phyloP scores from a whole-genome alignment of 1,140 invertebrate genomes.

The Batillaria attramentaria region DNA sequence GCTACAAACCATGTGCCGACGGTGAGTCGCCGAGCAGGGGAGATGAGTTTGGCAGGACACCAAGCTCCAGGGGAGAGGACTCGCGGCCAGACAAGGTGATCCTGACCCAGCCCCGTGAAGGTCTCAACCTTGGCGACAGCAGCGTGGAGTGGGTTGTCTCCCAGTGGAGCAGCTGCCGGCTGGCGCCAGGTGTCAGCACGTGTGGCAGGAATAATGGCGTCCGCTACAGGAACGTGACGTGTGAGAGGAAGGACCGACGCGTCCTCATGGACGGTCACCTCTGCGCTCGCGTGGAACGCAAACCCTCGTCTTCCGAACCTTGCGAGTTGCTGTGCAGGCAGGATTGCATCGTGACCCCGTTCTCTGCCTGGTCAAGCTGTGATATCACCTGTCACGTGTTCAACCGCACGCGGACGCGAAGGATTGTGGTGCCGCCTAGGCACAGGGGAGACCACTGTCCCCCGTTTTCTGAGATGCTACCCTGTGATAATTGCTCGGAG shows the following conservation, averaged over 20 bases:
- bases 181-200: constrained; percentile 1
- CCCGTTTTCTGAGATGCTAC: constrained; percentile 75
- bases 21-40: constrained; percentile 21
- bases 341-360: constrained; percentile 76
- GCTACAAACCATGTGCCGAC: constrained; percentile 50
- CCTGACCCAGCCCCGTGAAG: not conserved
- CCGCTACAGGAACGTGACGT: constrained; percentile 50
- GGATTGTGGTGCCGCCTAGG: constrained; percentile 75
- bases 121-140: not conserved
- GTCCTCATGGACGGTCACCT: constrained; percentile 35
- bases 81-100: constrained; percentile 22
- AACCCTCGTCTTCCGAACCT: constrained; percentile 42
- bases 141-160: constrained; percentile 55
- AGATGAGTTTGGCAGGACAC: not conserved
- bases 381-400: constrained; percentile 73
- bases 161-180: constrained; percentile 49
- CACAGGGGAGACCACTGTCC: constrained; percentile 72
- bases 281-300: constrained; percentile 49
- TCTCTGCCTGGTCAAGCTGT: constrained; percentile 78
- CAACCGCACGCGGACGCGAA: constrained; percentile 75
- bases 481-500: constrained; percentile 68
- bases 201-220: constrained; percentile 42
- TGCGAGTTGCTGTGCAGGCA: constrained; percentile 61
- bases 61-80: not conserved
- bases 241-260: constrained; percentile 41